Evolutionary conservation across 1,140 invertebrate genomes (phyloP).

Genomic region (Homalodisca vitripennis): DNA sequence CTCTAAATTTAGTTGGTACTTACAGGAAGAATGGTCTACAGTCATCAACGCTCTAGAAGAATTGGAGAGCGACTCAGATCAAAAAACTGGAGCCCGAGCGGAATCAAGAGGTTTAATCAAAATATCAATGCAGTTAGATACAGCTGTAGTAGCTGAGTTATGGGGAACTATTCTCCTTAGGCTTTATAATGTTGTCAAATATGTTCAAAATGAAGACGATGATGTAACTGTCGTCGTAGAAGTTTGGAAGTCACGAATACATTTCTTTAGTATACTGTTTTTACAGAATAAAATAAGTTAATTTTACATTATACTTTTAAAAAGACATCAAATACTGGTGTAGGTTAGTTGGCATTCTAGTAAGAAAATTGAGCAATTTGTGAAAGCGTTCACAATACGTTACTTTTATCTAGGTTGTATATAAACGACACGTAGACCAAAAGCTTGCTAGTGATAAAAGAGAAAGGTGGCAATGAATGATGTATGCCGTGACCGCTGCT

Average conservation of each 20-base stretch:
- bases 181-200: slow-evolving; percentile 17
- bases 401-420: too few relatives aligned
- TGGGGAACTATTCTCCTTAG: slow-evolving; percentile 21
- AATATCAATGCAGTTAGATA: slow-evolving; percentile 32
- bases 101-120: slow-evolving; percentile 32
- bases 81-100: slow-evolving; percentile 32
- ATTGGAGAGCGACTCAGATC: slow-evolving; percentile 31
- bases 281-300: too few relatives aligned
- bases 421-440: too few relatives aligned
- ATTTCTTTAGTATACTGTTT: slow-evolving; percentile 28
- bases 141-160: slow-evolving; percentile 31
- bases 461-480: too few relatives aligned
- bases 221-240: slow-evolving; percentile 9
- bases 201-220: slow-evolving; percentile 19
- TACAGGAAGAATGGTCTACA: slow-evolving; percentile 30
- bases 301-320: too few relatives aligned
- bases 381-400: too few relatives aligned
- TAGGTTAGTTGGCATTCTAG: too few relatives aligned
- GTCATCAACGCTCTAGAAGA: slow-evolving; percentile 30
- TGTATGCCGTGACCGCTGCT: too few relatives aligned
- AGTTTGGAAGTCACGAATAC: slow-evolving; percentile 20
- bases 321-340: too few relatives aligned
- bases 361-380: too few relatives aligned
- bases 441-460: too few relatives aligned
- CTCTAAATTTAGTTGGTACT: slow-evolving; percentile 44